Conservation (phyloP, 2,113 vertebrate genomes). For the Cheilinus undulatus region DNA sequence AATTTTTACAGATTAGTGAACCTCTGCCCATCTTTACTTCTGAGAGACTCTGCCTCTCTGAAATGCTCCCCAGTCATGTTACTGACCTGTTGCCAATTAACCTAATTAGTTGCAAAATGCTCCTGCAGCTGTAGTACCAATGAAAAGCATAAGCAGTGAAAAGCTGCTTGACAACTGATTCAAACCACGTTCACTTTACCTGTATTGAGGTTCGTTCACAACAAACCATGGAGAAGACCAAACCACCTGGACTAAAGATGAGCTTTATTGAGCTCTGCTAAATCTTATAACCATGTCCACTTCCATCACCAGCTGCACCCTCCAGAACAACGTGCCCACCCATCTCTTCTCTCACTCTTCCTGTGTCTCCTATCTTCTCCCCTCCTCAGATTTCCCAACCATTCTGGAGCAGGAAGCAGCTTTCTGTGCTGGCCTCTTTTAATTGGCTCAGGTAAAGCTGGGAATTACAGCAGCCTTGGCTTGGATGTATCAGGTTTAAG, state of each 20-base stretch:
- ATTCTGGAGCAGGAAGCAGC: conserved; percentile 71
- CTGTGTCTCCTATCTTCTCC: conserved; percentile 14
- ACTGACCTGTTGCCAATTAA: too few species aligned
- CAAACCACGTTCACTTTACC: too few species aligned
- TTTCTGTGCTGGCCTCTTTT: conserved; percentile 58
- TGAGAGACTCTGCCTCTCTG: too few species aligned
- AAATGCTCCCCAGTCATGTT: too few species aligned
- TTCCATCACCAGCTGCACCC: conserved; percentile 41
- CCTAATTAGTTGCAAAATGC: too few species aligned
- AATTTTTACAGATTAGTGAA: too few species aligned
- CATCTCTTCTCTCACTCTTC: conserved; percentile 22
- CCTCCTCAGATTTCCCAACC: conserved; percentile 71
- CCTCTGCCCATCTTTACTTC: too few species aligned
- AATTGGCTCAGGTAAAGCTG: conserved; percentile 78
- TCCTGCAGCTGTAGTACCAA: too few species aligned
- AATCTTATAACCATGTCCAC: conserved; percentile 21
- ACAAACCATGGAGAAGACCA: background rate
- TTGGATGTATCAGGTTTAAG: conserved; percentile 80
- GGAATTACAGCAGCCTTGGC: conserved; percentile 75
- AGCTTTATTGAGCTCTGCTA: conserved; percentile 1
- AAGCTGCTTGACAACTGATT: too few species aligned
- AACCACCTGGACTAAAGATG: background rate
- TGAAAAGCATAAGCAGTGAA: too few species aligned
- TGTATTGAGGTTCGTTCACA: too few species aligned
- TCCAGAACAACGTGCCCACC: conserved; percentile 21